These are phyloP conservation scores for Grapholita molesta DNA, from an alignment of 1,140 invertebrate genomes.

Conservation along the genomic window DNA sequence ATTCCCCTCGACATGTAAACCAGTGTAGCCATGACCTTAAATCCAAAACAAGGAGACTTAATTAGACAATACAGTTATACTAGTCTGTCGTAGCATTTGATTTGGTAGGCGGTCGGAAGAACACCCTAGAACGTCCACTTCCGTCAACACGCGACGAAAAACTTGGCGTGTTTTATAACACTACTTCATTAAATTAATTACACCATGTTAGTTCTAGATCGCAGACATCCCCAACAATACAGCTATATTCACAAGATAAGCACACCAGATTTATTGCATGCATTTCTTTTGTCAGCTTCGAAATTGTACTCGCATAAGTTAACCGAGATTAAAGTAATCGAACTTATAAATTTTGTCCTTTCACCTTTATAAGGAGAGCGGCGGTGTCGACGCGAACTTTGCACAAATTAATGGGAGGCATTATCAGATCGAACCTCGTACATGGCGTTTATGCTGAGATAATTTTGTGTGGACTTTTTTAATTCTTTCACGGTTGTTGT, in stretches of 20 bases:
- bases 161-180: slow-evolving; percentile 50
- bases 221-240: slow-evolving; percentile 70
- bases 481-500: slow-evolving; percentile 49
- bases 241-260: slow-evolving; percentile 71
- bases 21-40: background rate
- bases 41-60: background rate
- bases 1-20: background rate
- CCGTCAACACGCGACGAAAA: slow-evolving; percentile 47
- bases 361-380: slow-evolving; percentile 73
- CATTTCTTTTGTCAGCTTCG: slow-evolving; percentile 78
- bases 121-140: background rate
- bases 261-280: slow-evolving; percentile 70
- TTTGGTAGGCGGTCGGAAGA: background rate
- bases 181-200: slow-evolving; percentile 75
- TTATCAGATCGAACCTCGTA: slow-evolving; percentile 74
- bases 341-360: slow-evolving; percentile 78
- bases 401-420: slow-evolving; percentile 75
- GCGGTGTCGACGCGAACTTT: slow-evolving; percentile 74
- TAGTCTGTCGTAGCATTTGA: background rate
- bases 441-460: slow-evolving; percentile 76
- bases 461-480: slow-evolving; percentile 72
- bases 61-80: background rate
- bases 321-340: slow-evolving; percentile 78
- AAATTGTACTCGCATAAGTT: slow-evolving; percentile 78
- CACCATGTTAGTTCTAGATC: slow-evolving; percentile 65